Base-by-base conservation (phyloP, 2,888 invertebrate species). In the Gymnosoma rotundatum region DNA sequence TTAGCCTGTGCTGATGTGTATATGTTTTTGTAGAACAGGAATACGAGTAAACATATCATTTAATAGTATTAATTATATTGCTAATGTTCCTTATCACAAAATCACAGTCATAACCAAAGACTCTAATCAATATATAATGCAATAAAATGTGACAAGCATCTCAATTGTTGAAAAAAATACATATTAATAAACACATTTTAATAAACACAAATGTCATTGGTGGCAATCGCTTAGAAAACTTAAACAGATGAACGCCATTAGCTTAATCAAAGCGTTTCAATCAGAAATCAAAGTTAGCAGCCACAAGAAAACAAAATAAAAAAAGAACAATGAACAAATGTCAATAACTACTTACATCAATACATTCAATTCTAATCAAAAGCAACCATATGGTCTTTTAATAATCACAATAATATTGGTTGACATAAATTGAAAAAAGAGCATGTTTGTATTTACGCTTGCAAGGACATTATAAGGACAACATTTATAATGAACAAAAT, bases 211-310 rank as follows among this genome's bases (percentile, higher is more conserved):
- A 66, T 16, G 48, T 32, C 9, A 61, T 25, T 25, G 32, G 16
- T 61, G 52, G 70, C 64, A 45, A 58, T 52, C 12, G 56, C 42
- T 56, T 42, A 54, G 10, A 32, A 60, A 48, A 36, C n/a, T 5
- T 54, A n/a, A 78, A 74, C 81, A 81, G 74, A 74, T 83, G 83
- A 84, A 84, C 58, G 52, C 69, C 80, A 84, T 84, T 81, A 81
- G 73, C 73, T 81, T 81, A 78, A 84, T 84, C 84, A 64, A 36
- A 81, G 78, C 74, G 52, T 78, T 80, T 78, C 81, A 78, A 84
- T 84, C 81, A 69, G 64, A 78, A 81, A 84, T 78, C 84, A 84
- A 84, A 81, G 81, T 63, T 69, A 78, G 72, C 73, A 73, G 20
- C 45, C 14, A 45, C 32, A 58, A 42, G 20, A 48, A 64, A 76